A percentile compares a stretch with the other conserved stretches of the same genome.
Conservation (phyloP, 2,888 invertebrate species). For the Drosophila kuntzei region DNA sequence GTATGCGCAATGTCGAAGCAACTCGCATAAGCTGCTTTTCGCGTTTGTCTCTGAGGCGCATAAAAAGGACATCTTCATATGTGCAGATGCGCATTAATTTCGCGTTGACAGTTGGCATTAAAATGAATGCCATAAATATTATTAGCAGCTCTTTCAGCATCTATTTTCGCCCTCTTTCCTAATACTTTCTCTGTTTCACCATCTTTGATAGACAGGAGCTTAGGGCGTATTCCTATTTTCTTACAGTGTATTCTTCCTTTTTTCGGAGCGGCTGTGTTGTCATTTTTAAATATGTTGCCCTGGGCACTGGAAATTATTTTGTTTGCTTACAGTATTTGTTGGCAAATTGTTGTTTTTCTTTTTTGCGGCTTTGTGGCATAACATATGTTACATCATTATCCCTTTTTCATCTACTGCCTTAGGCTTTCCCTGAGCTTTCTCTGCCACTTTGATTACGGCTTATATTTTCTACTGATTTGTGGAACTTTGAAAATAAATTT, state of each 20-base stretch:
- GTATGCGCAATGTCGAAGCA: constrained; percentile 55
- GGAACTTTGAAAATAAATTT: neutral
- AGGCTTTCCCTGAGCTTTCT: neutral
- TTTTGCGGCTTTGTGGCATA: constrained; percentile 28
- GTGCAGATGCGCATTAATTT: constrained; percentile 52
- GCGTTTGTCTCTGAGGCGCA: constrained; percentile 20
- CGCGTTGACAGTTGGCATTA: constrained; percentile 77
- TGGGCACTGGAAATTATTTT: constrained; percentile 45
- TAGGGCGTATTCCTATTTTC: constrained; percentile 27
- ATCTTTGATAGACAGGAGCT: constrained; percentile 56
- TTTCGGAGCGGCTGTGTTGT: constrained; percentile 13
- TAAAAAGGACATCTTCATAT: constrained; percentile 54
- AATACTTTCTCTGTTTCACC: neutral
- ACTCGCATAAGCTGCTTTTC: constrained; percentile 60
- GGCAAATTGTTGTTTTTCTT: constrained; percentile 16
- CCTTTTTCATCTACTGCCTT: constrained; percentile 37
- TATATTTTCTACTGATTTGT: constrained; percentile 1
- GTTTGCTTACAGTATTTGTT: constrained; percentile 24
- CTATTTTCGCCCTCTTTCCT: constrained; percentile 7
- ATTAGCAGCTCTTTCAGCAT: constrained; percentile 58
- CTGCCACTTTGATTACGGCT: constrained; percentile 10
- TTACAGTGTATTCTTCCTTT: constrained; percentile 1
- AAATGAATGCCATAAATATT: constrained; percentile 75
- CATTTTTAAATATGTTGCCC: constrained; percentile 60
- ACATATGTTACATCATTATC: constrained; percentile 60